phyloP scores from a whole-genome alignment of 92 coral and sea anemone genomes.

The Zoanthus gigantus region DNA sequence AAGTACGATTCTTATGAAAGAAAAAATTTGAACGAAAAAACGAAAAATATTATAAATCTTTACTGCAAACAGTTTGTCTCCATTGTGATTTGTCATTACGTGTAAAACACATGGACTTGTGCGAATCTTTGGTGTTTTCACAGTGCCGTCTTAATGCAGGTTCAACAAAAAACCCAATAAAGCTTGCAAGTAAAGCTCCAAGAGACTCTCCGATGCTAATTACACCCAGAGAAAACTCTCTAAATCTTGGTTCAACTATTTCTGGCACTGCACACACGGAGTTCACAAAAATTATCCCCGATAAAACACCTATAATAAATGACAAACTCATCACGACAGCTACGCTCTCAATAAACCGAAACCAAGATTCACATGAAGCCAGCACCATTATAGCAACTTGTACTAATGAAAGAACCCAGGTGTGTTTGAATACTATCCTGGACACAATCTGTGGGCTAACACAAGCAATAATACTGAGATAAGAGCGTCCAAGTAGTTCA shows the following conservation, averaged over 20 bases:
- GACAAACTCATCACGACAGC: slow-evolving; percentile 59
- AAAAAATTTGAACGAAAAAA: no score
- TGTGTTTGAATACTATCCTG: slow-evolving; percentile 66
- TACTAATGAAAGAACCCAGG: slow-evolving; percentile 71
- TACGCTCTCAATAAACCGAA: slow-evolving; percentile 68
- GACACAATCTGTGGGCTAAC: slow-evolving; percentile 57
- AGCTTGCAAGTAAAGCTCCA: slow-evolving; percentile 76
- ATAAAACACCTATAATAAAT: slow-evolving; percentile 69
- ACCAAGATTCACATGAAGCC: slow-evolving; percentile 78
- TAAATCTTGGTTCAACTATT: slow-evolving; percentile 73
- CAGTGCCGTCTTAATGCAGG: slow-evolving; percentile 79
- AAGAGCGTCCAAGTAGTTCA: slow-evolving; percentile 72
- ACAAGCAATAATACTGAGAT: slow-evolving; percentile 71
- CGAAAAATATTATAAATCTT: no score
- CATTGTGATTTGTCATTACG: slow-evolving; percentile 21
- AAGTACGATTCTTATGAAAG: no score
- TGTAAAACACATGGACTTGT: slow-evolving; percentile 48
- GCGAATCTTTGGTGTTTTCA: neutral
- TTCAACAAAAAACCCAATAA: slow-evolving; percentile 75
- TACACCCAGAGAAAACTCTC: slow-evolving; percentile 81
- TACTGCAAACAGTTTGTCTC: slow-evolving; percentile 1
- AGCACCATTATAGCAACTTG: slow-evolving; percentile 60
- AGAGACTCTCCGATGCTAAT: slow-evolving; percentile 66
- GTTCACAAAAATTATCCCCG: slow-evolving; percentile 80
- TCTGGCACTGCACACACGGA: slow-evolving; percentile 78